These are phyloP conservation scores for Blastobasis adustella DNA, from an alignment of 2,888 invertebrate species.

Conservation along the genomic window DNA sequence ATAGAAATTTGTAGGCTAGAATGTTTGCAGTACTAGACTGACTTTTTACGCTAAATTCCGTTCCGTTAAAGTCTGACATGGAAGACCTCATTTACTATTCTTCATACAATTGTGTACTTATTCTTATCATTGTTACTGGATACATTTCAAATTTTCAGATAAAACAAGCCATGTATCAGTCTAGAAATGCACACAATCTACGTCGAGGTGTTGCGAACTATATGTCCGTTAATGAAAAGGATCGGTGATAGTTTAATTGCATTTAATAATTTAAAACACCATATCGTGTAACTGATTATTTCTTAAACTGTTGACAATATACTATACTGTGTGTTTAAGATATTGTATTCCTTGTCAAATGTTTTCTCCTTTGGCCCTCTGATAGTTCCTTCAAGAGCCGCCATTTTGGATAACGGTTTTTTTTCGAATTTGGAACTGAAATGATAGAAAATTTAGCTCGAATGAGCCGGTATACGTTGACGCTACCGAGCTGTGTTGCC, in stretches of 20 bases:
- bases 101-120: too few species aligned
- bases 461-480: slow-evolving; percentile 39
- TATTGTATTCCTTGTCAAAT: slow-evolving; percentile 29
- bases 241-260: slow-evolving; percentile 36
- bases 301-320: slow-evolving; percentile 8
- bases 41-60: too few species aligned
- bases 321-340: slow-evolving; percentile 17
- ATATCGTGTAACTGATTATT: too few species aligned
- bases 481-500: slow-evolving; percentile 48
- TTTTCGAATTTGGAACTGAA: not conserved
- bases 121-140: not conserved
- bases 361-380: slow-evolving; percentile 23
- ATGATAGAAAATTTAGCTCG: slow-evolving; percentile 42
- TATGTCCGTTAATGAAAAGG: slow-evolving; percentile 27
- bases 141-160: not conserved
- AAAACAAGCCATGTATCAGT: too few species aligned
- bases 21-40: not conserved
- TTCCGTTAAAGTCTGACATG: too few species aligned
- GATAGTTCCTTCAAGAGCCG: not conserved
- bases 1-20: not conserved
- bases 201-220: slow-evolving; percentile 11
- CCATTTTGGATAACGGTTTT: not conserved
- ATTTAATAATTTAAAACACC: slow-evolving; percentile 33
- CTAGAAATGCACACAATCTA: too few species aligned
- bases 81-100: too few species aligned